phyloP scores from a whole-genome alignment of 2,888 invertebrate species.

The Cryptus viduatorius region DNA sequence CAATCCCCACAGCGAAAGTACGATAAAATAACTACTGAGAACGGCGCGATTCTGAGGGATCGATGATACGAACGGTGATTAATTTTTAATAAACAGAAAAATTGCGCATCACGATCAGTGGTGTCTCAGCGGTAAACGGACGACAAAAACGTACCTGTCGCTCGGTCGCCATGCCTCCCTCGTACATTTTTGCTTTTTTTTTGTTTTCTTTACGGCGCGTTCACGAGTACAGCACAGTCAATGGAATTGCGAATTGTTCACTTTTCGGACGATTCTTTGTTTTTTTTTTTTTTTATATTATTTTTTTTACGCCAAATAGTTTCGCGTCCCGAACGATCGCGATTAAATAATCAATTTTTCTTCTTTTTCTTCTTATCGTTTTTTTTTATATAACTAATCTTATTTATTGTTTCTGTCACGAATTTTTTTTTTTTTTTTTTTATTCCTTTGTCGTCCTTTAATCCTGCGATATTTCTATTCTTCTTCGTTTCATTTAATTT shows the following conservation, averaged over 20 bases:
- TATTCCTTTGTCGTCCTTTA: conserved; percentile 25
- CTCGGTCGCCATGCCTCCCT: conserved; percentile 82
- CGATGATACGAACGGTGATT: conserved; percentile 27
- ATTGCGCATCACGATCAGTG: conserved; percentile 40
- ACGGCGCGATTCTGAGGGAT: conserved; percentile 60
- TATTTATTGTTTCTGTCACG: conserved; percentile 66
- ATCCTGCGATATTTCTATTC: conserved; percentile 18
- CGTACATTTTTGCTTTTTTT: conserved; percentile 79
- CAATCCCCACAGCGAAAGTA: background rate
- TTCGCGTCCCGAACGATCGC: conserved; percentile 28
- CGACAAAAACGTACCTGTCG: conserved; percentile 80
- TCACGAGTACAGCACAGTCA: conserved; percentile 41
- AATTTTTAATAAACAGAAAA: conserved; percentile 41
- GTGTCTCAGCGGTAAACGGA: conserved; percentile 48
- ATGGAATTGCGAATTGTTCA: conserved; percentile 40
- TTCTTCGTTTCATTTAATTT: conserved; percentile 39
- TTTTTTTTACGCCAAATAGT: background rate
- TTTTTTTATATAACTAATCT: conserved; percentile 45
- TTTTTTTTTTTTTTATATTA: background rate
- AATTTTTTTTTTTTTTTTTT: conserved; percentile 13
- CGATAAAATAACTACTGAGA: background rate
- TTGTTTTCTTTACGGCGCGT: conserved; percentile 41
- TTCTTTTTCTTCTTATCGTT: background rate
- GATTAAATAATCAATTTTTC: conserved; percentile 23
- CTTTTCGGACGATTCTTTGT: conserved; percentile 44